These are phyloP conservation scores for Helicoverpa zea DNA, from an alignment of 1,140 invertebrate species.

Conservation along the genomic window DNA sequence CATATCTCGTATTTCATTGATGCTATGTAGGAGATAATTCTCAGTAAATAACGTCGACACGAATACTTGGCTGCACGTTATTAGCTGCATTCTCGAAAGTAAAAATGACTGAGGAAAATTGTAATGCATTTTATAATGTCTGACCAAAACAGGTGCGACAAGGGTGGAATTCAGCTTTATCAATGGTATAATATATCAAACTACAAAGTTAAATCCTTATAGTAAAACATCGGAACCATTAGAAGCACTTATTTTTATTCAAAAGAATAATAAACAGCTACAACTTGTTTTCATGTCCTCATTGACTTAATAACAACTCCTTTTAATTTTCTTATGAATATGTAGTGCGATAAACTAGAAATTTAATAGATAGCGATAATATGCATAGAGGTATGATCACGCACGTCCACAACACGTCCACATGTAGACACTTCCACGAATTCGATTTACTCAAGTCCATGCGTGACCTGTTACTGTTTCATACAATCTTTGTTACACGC, in stretches of 20 bases:
- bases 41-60: conserved; percentile 32
- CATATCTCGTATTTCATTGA: conserved; percentile 37
- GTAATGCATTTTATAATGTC: not conserved
- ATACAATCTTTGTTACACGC: conserved; percentile 11
- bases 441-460: conserved; percentile 27
- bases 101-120: not conserved
- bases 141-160: not conserved
- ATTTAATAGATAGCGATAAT: conserved; percentile 38
- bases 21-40: conserved; percentile 17
- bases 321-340: conserved; percentile 31
- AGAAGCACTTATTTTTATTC: not conserved
- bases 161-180: not conserved
- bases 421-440: conserved; percentile 33
- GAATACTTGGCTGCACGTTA: conserved; percentile 22
- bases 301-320: conserved; percentile 17
- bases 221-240: not conserved
- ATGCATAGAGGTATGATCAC: conserved; percentile 29
- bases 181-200: too few relatives aligned
- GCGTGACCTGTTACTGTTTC: conserved; percentile 24
- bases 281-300: conserved; percentile 18
- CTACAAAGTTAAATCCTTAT: too few relatives aligned
- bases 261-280: conserved; percentile 2
- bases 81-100: not conserved
- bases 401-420: conserved; percentile 20
- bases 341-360: conserved; percentile 34